Conservation (phyloP, 53 echinoderm and acorn worm genomes). For the Pentamera pediparva region DNA sequence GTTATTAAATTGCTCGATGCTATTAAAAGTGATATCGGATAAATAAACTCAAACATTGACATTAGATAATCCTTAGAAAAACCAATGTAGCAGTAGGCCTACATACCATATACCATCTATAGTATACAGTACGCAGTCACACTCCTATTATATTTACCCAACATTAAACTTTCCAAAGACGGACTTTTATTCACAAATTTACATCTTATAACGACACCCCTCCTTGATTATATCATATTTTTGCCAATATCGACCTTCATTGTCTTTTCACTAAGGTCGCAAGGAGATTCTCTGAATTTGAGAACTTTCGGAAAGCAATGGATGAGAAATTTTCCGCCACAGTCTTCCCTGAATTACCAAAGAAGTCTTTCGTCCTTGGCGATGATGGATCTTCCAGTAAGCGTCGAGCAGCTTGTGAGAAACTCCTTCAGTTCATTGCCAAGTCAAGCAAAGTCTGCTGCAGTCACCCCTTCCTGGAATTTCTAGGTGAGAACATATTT, state of each 20-base stretch:
- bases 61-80: too few species aligned
- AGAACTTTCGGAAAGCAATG: slow-evolving; percentile 73
- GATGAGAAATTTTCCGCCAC: slow-evolving; percentile 85
- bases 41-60: too few species aligned
- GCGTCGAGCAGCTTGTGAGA: slow-evolving; percentile 60
- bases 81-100: too few species aligned
- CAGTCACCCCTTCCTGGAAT: slow-evolving; percentile 50
- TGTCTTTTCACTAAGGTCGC: slow-evolving; percentile 45
- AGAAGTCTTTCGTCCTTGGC: slow-evolving; percentile 61
- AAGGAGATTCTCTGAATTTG: slow-evolving; percentile 81
- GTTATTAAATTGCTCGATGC: too few species aligned
- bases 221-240: not conserved
- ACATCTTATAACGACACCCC: not conserved
- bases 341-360: slow-evolving; percentile 84
- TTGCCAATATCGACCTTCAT: not conserved
- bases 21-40: too few species aligned
- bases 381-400: slow-evolving; percentile 61
- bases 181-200: not conserved
- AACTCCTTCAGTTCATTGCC: slow-evolving; percentile 66
- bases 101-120: too few species aligned
- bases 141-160: too few species aligned
- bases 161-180: too few species aligned
- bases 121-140: too few species aligned
- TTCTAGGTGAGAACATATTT: slow-evolving; percentile 59
- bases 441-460: slow-evolving; percentile 54